phyloP scores from a whole-genome alignment of 1,140 invertebrate species.

The Drosophila navojoa region DNA sequence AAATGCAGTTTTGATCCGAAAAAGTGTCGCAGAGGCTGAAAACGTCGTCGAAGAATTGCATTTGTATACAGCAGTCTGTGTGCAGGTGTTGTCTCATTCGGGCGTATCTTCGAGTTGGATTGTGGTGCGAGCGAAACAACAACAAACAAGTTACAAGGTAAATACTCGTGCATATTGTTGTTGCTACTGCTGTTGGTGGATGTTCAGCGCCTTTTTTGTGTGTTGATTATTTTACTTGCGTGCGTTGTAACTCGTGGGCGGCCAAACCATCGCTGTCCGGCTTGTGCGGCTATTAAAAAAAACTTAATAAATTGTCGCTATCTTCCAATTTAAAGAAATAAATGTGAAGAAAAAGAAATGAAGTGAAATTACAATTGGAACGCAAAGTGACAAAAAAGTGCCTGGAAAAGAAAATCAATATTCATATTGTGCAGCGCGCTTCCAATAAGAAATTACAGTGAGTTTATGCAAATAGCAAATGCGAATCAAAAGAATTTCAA shows the following conservation, averaged over 20 bases:
- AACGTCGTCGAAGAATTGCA: slow-evolving; percentile 55
- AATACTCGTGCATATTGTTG: slow-evolving; percentile 69
- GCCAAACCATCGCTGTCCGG: slow-evolving; percentile 40
- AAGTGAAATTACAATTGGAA: slow-evolving; percentile 11
- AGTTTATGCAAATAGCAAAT: slow-evolving; percentile 38
- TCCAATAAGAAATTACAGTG: slow-evolving; percentile 63
- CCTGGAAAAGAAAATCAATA: slow-evolving; percentile 73
- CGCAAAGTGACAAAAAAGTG: slow-evolving; percentile 33
- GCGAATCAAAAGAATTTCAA: slow-evolving; percentile 47
- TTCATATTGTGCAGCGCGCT: slow-evolving; percentile 27
- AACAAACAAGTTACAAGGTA: slow-evolving; percentile 82
- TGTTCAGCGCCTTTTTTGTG: slow-evolving; percentile 78
- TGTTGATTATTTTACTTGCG: slow-evolving; percentile 78
- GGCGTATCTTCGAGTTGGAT: slow-evolving; percentile 45
- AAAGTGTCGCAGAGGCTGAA: slow-evolving; percentile 42
- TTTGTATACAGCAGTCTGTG: slow-evolving; percentile 59
- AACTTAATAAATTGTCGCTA: neutral
- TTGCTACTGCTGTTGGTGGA: slow-evolving; percentile 69
- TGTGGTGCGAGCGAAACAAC: slow-evolving; percentile 75
- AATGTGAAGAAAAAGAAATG: slow-evolving; percentile 3
- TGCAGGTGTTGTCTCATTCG: slow-evolving; percentile 69
- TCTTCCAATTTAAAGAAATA: neutral
- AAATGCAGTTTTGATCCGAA: slow-evolving; percentile 18
- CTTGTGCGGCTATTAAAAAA: slow-evolving; percentile 15
- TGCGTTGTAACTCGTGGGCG: slow-evolving; percentile 74